These are phyloP conservation scores for Toxotes lorentzi DNA, from an alignment of 2,797 vertebrate genomes.

Conservation along the genomic window DNA sequence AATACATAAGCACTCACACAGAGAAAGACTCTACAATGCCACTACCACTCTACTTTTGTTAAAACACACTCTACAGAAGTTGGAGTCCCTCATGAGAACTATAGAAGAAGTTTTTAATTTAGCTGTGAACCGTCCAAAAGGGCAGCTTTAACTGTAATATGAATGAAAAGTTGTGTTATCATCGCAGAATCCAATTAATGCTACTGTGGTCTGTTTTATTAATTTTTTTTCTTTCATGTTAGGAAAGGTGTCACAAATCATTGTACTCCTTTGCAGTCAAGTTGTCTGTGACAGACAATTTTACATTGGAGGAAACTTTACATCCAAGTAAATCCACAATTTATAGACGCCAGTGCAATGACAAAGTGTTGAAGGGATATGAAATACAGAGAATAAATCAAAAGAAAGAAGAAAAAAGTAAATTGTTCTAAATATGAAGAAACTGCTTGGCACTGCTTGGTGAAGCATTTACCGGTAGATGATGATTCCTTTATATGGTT, in stretches of 20 bases:
- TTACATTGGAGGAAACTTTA: constrained; percentile 35
- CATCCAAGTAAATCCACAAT: constrained; percentile 52
- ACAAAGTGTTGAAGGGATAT: constrained; percentile 25
- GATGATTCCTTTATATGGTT: not conserved
- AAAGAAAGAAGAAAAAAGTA: constrained; percentile 26
- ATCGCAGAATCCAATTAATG: constrained; percentile 46
- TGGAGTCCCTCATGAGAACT: constrained; percentile 7
- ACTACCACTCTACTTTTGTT: not conserved
- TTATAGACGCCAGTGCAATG: constrained; percentile 25
- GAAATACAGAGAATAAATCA: constrained; percentile 47
- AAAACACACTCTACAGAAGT: not conserved
- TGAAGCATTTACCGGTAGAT: not conserved
- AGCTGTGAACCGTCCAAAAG: constrained; percentile 4
- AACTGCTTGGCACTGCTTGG: not conserved
- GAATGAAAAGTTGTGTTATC: constrained; percentile 44
- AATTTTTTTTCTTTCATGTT: constrained; percentile 15
- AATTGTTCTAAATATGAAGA: not conserved
- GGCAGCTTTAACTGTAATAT: constrained; percentile 18
- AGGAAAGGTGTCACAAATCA: constrained; percentile 37
- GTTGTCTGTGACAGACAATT: constrained; percentile 34
- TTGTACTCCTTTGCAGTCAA: constrained; percentile 8
- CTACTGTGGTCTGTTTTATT: not conserved
- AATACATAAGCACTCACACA: not conserved
- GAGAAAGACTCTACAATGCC: not conserved
- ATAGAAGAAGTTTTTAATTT: constrained; percentile 15